Percentiles rank a stretch among this genome's conserved stretches.
Evolutionary conservation across 2,113 vertebrate species (phyloP).

Genomic region (Isichthys henryi): DNA sequence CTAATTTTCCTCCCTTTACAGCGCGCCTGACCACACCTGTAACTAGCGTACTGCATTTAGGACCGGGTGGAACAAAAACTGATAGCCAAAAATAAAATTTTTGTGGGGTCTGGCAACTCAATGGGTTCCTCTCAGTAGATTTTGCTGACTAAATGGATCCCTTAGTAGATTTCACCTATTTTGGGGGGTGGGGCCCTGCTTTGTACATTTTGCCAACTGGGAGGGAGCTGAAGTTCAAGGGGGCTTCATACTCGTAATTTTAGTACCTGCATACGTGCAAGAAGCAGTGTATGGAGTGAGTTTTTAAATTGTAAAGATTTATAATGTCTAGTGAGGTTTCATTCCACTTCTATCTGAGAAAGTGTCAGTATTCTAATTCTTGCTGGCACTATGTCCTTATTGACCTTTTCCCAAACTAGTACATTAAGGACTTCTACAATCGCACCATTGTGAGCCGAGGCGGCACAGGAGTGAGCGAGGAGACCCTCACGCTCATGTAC

Average conservation of each 20-base stretch:
- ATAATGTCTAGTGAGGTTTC: not conserved
- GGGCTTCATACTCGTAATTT: not conserved
- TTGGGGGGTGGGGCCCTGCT: not conserved
- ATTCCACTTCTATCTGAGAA: not conserved
- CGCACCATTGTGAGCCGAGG: conserved; percentile 53
- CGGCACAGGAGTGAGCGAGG: conserved; percentile 38
- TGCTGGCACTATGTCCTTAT: not conserved
- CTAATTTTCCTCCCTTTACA: not conserved
- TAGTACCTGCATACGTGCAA: not conserved
- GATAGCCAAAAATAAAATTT: not conserved
- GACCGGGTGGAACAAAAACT: not conserved
- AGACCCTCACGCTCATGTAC: conserved; percentile 66
- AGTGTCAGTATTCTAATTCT: not conserved
- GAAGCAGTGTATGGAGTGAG: not conserved
- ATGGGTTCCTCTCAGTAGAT: not conserved
- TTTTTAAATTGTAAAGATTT: not conserved
- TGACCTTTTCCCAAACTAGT: conserved; percentile 47
- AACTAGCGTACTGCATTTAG: not conserved
- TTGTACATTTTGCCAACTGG: not conserved
- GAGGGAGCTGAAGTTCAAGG: not conserved
- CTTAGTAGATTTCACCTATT: not conserved
- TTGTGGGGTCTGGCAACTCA: no score
- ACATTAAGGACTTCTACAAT: conserved; percentile 84
- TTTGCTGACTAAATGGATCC: not conserved
- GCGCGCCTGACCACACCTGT: not conserved